Evolutionary conservation across 2,113 vertebrate genomes (phyloP), one percentile per base, ranked within the genome.

Genomic region (Microcebus lehilahytsara): DNA sequence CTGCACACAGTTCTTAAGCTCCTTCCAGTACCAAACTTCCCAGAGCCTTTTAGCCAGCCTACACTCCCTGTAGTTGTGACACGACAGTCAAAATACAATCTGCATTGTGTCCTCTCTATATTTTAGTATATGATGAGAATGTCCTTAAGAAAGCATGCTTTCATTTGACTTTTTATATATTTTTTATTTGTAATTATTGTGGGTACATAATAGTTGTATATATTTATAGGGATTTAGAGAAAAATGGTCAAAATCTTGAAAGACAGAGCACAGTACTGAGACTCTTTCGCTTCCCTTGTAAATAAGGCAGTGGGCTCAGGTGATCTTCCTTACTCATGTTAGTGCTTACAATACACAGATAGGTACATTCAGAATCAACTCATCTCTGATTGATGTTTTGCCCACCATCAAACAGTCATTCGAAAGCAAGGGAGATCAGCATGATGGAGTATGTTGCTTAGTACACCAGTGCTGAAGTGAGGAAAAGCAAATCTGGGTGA

Each of bases 51-150:
- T 16, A 13, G 13, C 16, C 16, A n/a, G 62, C 6, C 46, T 58
- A 2, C 5, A 2, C 3, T 11, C 5, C 40, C 37, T 4, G 3
- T 7, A 11, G 37, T 32, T 9, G 8, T 0, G 37, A 16, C 11
- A 2, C 19, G 51, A 0, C 3, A 13, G 25, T 27, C 69, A 69
- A 14, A 51, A 67, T 32, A 40, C 19, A 58, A 11, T 34, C n/a
- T 3, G 5, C 5, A 19, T 4, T 56, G 6, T 3, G 2, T 46
- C 42, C 64, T 40, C n/a, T 46, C 25, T 58, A 0, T 64, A 19
- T 8, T 46, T 42, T 46, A 23, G 17, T 60, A 23, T 17, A 5
- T 46, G 16, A 20, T 40, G 49, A 87, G 51, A 60, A 34, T 64
- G 0, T 64, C 27, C 25, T 64, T 64, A 64, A 64, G 25, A 64